Percentiles rank a stretch among this genome's conserved stretches.
Conservation (phyloP, 2,797 vertebrate genomes). For the Periophthalmus magnuspinnatus region DNA sequence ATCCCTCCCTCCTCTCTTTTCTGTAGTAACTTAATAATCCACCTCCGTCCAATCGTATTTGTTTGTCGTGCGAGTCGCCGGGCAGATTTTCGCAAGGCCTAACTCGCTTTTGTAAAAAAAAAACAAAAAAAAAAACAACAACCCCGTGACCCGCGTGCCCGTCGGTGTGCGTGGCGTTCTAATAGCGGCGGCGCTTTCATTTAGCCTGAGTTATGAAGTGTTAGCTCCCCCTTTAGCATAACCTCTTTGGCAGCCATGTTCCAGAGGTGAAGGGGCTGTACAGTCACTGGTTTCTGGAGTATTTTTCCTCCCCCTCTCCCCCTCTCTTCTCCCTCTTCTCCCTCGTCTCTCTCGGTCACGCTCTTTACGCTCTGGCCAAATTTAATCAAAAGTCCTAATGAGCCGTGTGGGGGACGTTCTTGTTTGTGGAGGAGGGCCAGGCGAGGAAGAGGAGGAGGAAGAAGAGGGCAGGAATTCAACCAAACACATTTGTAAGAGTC, state of each 20-base stretch:
- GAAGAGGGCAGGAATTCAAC: neutral
- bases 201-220: conserved; percentile 76
- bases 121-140: too few relatives aligned
- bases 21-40: conserved; percentile 32
- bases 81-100: conserved; percentile 41
- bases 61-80: conserved; percentile 50
- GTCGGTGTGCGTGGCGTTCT: conserved; percentile 30
- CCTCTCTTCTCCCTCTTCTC: conserved; percentile 38
- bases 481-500: neutral
- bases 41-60: conserved; percentile 35
- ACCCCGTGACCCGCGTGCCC: conserved; percentile 57
- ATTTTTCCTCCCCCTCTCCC: conserved; percentile 23
- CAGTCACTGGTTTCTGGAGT: conserved; percentile 49
- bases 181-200: conserved; percentile 73
- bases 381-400: conserved; percentile 91
- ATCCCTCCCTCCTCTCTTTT: neutral
- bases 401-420: conserved; percentile 79
- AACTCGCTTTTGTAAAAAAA: conserved; percentile 53
- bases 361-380: conserved; percentile 60
- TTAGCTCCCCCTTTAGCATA: conserved; percentile 61
- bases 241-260: conserved; percentile 66
- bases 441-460: conserved; percentile 40
- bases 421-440: conserved; percentile 42
- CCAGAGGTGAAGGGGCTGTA: conserved; percentile 60
- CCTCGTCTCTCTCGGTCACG: conserved; percentile 50